Percentiles rank a stretch among this genome's conserved stretches.
Conservation (phyloP, 1,140 invertebrate species). For the Bombus ignitus region DNA sequence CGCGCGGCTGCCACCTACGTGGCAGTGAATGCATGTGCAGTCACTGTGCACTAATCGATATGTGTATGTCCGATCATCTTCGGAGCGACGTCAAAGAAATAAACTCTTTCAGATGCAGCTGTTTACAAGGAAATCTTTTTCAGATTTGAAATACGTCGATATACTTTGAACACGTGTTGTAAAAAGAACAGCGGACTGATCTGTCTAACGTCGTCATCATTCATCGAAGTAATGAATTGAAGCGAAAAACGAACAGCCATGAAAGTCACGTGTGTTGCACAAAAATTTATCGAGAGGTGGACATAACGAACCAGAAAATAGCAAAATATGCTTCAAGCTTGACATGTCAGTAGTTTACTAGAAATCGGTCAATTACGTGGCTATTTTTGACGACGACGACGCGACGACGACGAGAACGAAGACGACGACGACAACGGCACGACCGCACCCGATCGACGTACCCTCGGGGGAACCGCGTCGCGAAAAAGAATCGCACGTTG, state of each 20-base stretch:
- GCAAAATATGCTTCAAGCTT: background rate
- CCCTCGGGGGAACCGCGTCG: slow-evolving; percentile 12
- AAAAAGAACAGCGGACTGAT: too few species aligned
- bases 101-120: background rate
- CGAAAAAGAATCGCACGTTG: slow-evolving; percentile 59
- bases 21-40: too few species aligned
- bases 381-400: slow-evolving; percentile 31
- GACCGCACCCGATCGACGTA: slow-evolving; percentile 8
- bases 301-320: slow-evolving; percentile 49
- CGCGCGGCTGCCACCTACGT: too few species aligned
- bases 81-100: background rate
- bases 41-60: too few species aligned
- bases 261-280: slow-evolving; percentile 52
- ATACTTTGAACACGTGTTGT: too few species aligned
- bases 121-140: background rate
- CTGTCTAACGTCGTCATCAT: too few species aligned
- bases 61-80: too few species aligned
- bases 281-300: background rate
- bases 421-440: background rate
- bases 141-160: background rate
- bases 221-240: background rate
- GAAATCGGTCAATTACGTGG: slow-evolving; percentile 12
- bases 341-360: slow-evolving; percentile 29
- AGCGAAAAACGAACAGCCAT: slow-evolving; percentile 29
- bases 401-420: background rate